Base-by-base conservation (phyloP, 2,113 vertebrate genomes). In the Coptodon rendalli region DNA sequence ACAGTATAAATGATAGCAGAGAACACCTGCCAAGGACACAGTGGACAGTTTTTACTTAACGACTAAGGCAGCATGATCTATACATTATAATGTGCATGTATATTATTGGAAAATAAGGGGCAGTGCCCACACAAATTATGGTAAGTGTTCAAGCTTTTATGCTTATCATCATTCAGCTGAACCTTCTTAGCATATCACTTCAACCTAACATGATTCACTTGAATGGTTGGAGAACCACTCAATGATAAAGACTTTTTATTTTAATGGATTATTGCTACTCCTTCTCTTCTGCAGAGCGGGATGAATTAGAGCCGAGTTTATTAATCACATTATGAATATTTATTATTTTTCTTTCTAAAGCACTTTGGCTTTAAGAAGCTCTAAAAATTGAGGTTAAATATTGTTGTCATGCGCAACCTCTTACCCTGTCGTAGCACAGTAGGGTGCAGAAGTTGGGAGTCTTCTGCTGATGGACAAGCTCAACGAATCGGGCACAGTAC, bases 1-100 rank as follows among this genome's bases (percentile, higher is more conserved):
- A 99, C 99, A 3, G 98, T 99, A 93, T 99, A 99, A 94, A 99
- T 99, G 93, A 99, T 99, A 86, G 99, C 98, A 19, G 98, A 99
- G 91, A 99, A 99, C 79, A 99, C 99, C 99, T 99, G 96, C 1
- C 83, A 93, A 89, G 80, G 9, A 63, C 9, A 87, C 9, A 80
- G 80, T 24, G 24, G 9, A 78, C 24, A n/a, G 43, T 5, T 78
- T 78, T 52, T 78, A 52, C 43, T 78, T 78, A 50, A 78, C 10
- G 16, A 31, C 10, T 78, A 31, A 78, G 27, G 16, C 4, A 78
- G 17, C 16, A 78, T 50, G 27, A 31, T n/a, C 24, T 78, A 31
- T 50, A 50, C 24, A 78, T 78, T 29, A 76, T 24, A 73, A 73
- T 50, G 43, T 31, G 13, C 6, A 29, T 76, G 24, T 27, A 76